Base-by-base conservation (phyloP, 2,113 vertebrate species). In the Atlantisia rogersi region DNA sequence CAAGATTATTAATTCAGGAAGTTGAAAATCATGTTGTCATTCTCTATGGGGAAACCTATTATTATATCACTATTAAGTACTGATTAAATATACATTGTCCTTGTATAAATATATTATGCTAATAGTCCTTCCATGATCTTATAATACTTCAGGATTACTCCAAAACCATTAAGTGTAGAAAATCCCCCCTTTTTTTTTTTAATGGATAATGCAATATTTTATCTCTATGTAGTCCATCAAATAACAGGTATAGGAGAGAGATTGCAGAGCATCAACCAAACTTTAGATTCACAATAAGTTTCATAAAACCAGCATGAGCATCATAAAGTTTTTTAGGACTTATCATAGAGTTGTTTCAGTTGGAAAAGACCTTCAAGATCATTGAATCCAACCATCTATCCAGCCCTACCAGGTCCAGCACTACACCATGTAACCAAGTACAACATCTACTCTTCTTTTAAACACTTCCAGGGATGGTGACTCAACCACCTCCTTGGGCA, bases 11-110 rank as follows among this genome's bases (percentile, higher is more conserved):
- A 97, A 96, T 97, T 95, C 86, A 91, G 81, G 56, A 95, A 92
- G 89, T 91, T 85, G 89, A 87, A 95, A 95, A 97, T 84, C 83
- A 82, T 88, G 75, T 86, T 92, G 86, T 60, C 89, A 48, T 82
- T 91, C 86, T 81, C 77, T 60, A 69, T 58, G 53, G 70, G 32
- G 48, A 94, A 92, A 69, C 74, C 69, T 95, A 95, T 95, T 95
- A 95, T 95, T 96, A 95, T 92, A 96, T 92, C 93, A 87, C 62
- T 62, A 95, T 95, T 95, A 94, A 91, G 39, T 84, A 89, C 69
- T 92, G 65, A 95, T 95, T 95, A 96, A 97, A 95, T 89, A 95
- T 92, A 69, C 65, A 91, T 89, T 82, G 91, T 89, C 86, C 62
- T 95, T 92, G 69, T 91, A 95, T 87, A 95, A 96, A 94, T 95